Percentiles rank a stretch among this genome's conserved stretches.
phyloP scores from a whole-genome alignment of 2,113 vertebrate genomes.

The Hassar affinis region DNA sequence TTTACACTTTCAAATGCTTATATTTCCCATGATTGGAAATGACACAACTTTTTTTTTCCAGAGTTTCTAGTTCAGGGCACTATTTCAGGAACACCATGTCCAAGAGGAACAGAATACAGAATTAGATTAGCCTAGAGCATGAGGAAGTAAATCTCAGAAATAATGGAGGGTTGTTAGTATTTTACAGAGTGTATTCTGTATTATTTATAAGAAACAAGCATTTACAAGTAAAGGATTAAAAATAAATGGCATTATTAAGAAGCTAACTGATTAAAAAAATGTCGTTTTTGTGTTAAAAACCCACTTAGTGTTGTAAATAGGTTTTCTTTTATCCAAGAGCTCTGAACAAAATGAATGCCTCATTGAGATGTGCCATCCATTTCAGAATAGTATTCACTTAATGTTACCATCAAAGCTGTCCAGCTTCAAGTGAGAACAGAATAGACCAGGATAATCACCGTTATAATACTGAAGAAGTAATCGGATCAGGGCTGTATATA shows the following conservation, averaged over 20 bases:
- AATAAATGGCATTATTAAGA: background rate
- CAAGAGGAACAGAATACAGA: constrained; percentile 33
- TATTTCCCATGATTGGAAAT: constrained; percentile 19
- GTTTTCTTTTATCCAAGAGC: background rate
- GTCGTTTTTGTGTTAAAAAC: background rate
- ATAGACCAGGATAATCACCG: background rate
- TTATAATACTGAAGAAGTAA: background rate
- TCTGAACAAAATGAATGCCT: background rate
- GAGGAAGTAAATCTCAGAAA: background rate
- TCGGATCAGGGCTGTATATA: background rate
- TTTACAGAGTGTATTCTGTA: constrained; percentile 7
- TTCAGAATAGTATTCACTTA: background rate
- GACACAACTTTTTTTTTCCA: background rate
- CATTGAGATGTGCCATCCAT: background rate
- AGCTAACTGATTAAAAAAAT: background rate
- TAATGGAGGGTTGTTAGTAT: background rate
- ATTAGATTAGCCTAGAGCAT: constrained; percentile 32
- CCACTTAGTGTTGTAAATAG: background rate
- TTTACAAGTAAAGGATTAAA: background rate
- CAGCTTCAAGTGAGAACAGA: background rate
- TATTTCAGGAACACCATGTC: constrained; percentile 16
- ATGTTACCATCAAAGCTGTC: background rate
- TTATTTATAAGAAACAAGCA: background rate
- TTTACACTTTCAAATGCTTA: background rate
- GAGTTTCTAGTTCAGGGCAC: constrained; percentile 19